These are phyloP conservation scores for Condylura cristata DNA, from an alignment of 2,113 vertebrate species.

Conservation along the genomic window DNA sequence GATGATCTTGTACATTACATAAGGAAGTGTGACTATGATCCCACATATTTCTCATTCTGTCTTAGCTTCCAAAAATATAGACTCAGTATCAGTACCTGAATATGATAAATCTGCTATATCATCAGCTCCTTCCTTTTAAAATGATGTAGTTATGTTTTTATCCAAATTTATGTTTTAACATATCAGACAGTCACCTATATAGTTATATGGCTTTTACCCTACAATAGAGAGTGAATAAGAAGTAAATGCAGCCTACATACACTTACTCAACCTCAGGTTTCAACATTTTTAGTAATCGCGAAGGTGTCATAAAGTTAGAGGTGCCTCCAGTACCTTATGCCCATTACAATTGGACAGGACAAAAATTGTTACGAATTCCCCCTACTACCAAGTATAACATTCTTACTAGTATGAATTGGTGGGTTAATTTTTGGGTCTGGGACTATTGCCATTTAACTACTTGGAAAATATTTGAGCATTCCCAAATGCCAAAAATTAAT, in stretches of 20 bases:
- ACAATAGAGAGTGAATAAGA: background rate
- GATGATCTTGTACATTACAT: background rate
- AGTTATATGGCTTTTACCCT: background rate
- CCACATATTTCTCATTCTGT: background rate
- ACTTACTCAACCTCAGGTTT: background rate
- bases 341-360: background rate
- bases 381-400: background rate
- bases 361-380: background rate
- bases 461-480: background rate
- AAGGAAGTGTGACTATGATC: background rate
- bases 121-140: conserved; percentile 1
- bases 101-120: background rate
- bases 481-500: background rate
- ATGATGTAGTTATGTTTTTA: background rate
- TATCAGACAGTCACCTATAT: background rate
- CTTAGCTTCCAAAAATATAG: background rate
- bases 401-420: background rate
- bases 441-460: background rate
- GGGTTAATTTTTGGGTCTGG: background rate
- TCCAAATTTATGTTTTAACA: too few species aligned
- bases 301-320: background rate
- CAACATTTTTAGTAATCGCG: background rate
- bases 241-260: background rate
- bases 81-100: background rate
- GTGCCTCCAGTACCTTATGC: background rate